Percentiles rank a stretch among this genome's conserved stretches.
phyloP scores from a whole-genome alignment of 2,888 invertebrate species.

The Polyommatus iphigenia region DNA sequence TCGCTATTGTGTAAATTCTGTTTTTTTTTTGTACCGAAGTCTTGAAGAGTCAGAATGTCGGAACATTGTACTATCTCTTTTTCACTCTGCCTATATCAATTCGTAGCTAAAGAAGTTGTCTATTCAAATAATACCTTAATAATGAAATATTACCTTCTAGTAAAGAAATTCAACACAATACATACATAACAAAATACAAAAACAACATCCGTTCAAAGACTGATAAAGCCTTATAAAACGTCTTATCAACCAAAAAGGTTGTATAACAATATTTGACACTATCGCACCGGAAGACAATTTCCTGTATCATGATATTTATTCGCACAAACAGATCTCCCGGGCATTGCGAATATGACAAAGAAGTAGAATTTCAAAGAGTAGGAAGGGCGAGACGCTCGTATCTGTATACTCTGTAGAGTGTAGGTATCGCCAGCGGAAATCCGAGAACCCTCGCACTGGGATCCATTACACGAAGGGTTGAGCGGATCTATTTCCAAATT shows the following conservation, averaged over 20 bases:
- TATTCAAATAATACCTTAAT: no score
- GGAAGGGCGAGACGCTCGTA: conserved; percentile 20
- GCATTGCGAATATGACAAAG: conserved; percentile 27
- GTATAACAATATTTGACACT: conserved; percentile 18
- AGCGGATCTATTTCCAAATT: conserved; percentile 31
- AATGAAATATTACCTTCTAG: background rate
- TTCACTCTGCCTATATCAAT: no score
- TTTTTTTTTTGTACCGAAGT: no score
- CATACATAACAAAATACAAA: background rate
- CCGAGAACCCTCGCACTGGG: conserved; percentile 60
- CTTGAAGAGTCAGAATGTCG: no score
- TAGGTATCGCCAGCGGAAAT: conserved; percentile 48
- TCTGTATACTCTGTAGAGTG: background rate
- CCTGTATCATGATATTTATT: background rate
- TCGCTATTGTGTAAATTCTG: no score
- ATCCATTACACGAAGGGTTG: conserved; percentile 43
- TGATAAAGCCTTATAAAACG: background rate
- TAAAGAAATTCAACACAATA: background rate
- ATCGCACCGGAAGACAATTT: conserved; percentile 3
- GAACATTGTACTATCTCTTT: no score
- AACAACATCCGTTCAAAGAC: background rate
- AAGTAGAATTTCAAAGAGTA: conserved; percentile 31
- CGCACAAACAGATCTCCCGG: conserved; percentile 1
- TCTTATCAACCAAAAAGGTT: conserved; percentile 12
- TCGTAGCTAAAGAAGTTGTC: no score